Evolutionary conservation across 2,888 invertebrate genomes (phyloP).

Genomic region (Sarcophaga variegata): DNA sequence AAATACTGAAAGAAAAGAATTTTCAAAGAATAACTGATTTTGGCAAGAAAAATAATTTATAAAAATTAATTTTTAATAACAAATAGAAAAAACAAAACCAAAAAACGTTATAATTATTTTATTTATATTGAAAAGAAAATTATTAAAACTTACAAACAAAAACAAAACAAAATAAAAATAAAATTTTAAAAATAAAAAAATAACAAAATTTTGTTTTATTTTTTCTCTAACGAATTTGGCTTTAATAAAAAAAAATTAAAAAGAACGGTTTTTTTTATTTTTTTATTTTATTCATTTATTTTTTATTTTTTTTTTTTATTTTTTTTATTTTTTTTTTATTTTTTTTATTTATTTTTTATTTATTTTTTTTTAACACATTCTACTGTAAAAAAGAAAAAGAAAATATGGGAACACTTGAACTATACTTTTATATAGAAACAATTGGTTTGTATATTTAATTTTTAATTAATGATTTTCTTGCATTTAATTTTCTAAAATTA

Average conservation of each 20-base stretch:
- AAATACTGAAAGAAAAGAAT: slow-evolving; percentile 74
- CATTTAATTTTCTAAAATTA: background rate
- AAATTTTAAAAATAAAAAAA: slow-evolving; percentile 58
- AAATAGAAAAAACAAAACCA: background rate
- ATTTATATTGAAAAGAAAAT: slow-evolving; percentile 47
- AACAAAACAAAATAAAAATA: slow-evolving; percentile 54
- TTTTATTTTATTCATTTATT: slow-evolving; percentile 66
- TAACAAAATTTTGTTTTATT: slow-evolving; percentile 69
- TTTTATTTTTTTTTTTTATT: slow-evolving; percentile 68
- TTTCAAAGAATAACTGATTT: slow-evolving; percentile 62
- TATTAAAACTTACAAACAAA: slow-evolving; percentile 37
- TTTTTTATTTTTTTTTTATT: slow-evolving; percentile 11
- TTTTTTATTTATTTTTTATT: slow-evolving; percentile 70
- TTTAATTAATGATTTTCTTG: slow-evolving; percentile 37
- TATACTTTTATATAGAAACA: slow-evolving; percentile 14
- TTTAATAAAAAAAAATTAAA: slow-evolving; percentile 58
- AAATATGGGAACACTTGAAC: slow-evolving; percentile 51
- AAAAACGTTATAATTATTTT: slow-evolving; percentile 60
- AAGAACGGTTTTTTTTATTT: slow-evolving; percentile 1
- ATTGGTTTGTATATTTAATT: slow-evolving; percentile 68
- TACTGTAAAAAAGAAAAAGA: background rate
- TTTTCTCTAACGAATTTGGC: slow-evolving; percentile 27
- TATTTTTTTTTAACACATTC: slow-evolving; percentile 47
- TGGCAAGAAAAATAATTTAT: slow-evolving; percentile 62
- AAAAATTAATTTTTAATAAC: slow-evolving; percentile 60